A percentile compares a stretch with the other conserved stretches of the same genome.
Conservation (phyloP, 2,888 invertebrate genomes). For the Oscheius onirici region DNA sequence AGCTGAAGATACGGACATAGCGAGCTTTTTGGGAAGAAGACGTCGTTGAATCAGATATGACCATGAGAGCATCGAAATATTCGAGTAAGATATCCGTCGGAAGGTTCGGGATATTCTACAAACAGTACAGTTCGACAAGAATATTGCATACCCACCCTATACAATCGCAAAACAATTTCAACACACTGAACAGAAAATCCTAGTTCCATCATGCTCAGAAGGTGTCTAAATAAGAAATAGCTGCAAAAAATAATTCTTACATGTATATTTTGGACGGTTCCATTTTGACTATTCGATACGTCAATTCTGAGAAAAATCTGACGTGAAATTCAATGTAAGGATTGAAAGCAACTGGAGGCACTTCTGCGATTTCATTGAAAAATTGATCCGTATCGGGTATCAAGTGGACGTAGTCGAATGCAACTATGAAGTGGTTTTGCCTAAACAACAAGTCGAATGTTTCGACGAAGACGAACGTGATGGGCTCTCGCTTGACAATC, state of each 20-base stretch:
- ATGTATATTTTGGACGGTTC: constrained; percentile 2
- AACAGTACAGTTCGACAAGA: no score
- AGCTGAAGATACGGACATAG: constrained; percentile 18
- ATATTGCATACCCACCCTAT: no score
- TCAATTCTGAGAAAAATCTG: constrained; percentile 4
- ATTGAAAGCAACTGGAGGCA: neutral
- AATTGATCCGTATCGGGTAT: neutral
- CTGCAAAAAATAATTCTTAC: neutral
- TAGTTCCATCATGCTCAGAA: constrained; percentile 6
- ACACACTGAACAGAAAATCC: constrained; percentile 17
- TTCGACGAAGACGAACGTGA: no score
- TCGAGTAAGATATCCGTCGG: constrained; percentile 8
- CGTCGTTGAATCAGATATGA: neutral
- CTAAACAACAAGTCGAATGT: no score
- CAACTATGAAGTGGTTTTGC: no score
- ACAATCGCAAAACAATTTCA: constrained; percentile 25
- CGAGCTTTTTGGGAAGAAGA: constrained; percentile 25
- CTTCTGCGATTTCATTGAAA: neutral
- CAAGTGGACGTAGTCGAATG: no score
- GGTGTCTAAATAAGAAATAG: neutral
- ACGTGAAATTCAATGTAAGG: constrained; percentile 3
- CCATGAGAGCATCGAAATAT: constrained; percentile 9
- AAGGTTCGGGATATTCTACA: constrained; percentile 19
- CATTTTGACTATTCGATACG: constrained; percentile 1
- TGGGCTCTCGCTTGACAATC: no score